These are phyloP conservation scores for Baronia brevicornis DNA, from an alignment of 2,888 invertebrate genomes.

Conservation along the genomic window DNA sequence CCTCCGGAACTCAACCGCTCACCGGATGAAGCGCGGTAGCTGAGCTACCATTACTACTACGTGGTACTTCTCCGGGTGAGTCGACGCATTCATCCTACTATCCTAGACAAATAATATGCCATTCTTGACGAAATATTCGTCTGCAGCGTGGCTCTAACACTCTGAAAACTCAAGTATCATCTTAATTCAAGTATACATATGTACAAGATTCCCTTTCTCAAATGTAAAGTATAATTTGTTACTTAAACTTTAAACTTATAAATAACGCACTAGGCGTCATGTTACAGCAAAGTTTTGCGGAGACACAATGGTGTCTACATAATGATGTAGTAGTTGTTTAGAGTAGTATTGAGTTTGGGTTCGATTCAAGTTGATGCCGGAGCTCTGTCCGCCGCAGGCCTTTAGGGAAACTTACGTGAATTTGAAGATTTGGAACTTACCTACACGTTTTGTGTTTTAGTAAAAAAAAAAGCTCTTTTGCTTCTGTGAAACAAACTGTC, in stretches of 20 bases:
- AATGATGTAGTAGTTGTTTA: constrained; percentile 29
- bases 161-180: too few relatives aligned
- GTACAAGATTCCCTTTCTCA: too few relatives aligned
- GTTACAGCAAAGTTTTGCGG: constrained; percentile 42
- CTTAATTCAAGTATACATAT: too few relatives aligned
- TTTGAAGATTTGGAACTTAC: constrained; percentile 1
- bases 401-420: constrained; percentile 23
- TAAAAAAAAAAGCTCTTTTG: constrained; percentile 7
- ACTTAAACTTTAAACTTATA: constrained; percentile 23
- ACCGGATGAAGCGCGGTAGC: too few relatives aligned
- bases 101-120: too few relatives aligned
- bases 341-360: constrained; percentile 21
- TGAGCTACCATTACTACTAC: too few relatives aligned
- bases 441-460: constrained; percentile 13
- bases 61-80: too few relatives aligned
- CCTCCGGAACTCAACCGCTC: too few relatives aligned
- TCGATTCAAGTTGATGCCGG: constrained; percentile 24
- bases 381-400: constrained; percentile 24
- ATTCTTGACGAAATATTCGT: too few relatives aligned
- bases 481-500: too few relatives aligned
- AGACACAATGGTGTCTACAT: constrained; percentile 34
- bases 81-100: too few relatives aligned
- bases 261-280: constrained; percentile 39
- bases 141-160: too few relatives aligned
- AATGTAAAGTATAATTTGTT: background rate